Conservation (phyloP, 2,888 invertebrate genomes). For the Sesamia inferens region DNA sequence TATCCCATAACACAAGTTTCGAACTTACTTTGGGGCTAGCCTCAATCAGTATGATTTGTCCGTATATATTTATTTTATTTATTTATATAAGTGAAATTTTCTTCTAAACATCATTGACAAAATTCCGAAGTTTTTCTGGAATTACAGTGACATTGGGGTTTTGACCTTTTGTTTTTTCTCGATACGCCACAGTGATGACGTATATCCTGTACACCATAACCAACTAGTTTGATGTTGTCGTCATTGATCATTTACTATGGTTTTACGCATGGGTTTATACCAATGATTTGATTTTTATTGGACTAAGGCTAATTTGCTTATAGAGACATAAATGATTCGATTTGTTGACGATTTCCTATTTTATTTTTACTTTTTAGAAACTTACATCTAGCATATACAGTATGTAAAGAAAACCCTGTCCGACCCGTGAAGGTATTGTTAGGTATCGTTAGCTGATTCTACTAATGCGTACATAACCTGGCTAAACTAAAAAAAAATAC, state of each 20-base stretch:
- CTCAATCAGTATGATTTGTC: too few relatives aligned
- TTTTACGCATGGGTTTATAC: constrained; percentile 21
- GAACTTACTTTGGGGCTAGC: too few relatives aligned
- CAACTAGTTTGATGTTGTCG: constrained; percentile 9
- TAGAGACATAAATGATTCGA: neutral
- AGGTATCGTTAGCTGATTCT: too few relatives aligned
- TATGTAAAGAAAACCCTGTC: too few relatives aligned
- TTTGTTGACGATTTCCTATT: neutral
- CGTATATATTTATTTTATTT: too few relatives aligned
- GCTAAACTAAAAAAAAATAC: too few relatives aligned
- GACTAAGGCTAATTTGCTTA: neutral
- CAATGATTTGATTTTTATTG: constrained; percentile 13
- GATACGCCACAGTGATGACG: constrained; percentile 29
- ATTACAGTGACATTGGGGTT: neutral
- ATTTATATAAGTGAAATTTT: neutral
- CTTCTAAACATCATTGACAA: neutral
- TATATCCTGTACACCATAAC: constrained; percentile 19
- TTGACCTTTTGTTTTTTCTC: constrained; percentile 21
- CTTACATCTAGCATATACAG: too few relatives aligned
- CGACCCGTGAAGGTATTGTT: too few relatives aligned
- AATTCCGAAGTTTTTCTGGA: neutral
- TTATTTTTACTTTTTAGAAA: too few relatives aligned
- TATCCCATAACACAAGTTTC: too few relatives aligned
- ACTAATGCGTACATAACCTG: too few relatives aligned
- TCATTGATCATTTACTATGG: constrained; percentile 46